Evolutionary conservation across 2,113 vertebrate species (phyloP).

Genomic region (Marcusenius ussheri): DNA sequence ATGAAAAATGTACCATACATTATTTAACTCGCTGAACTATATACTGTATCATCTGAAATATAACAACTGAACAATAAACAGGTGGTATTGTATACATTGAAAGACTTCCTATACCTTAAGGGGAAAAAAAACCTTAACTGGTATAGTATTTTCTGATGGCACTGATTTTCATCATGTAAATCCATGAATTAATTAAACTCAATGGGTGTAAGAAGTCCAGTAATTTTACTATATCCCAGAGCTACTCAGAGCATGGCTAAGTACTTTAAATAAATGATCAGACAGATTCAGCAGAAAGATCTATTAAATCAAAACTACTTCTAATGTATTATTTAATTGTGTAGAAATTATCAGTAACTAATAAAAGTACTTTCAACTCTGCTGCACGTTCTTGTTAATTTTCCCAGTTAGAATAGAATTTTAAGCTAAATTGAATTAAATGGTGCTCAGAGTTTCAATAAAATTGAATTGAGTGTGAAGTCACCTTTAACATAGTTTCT

Average conservation of each 20-base stretch:
- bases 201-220: not conserved
- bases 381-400: not conserved
- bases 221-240: not conserved
- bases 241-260: not conserved
- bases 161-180: not conserved
- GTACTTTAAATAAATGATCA: conserved; percentile 8
- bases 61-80: not conserved
- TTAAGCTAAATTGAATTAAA: not conserved
- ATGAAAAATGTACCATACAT: not conserved
- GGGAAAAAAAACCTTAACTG: not conserved
- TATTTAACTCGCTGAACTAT: not conserved
- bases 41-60: not conserved
- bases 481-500: not conserved
- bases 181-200: not conserved
- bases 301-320: not conserved
- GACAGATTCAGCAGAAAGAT: not conserved
- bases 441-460: not conserved
- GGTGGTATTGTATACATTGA: not conserved
- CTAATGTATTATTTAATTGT: not conserved
- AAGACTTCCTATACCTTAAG: not conserved
- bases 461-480: not conserved
- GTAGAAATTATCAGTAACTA: not conserved
- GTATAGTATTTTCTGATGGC: not conserved
- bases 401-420: not conserved
- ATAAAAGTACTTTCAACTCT: not conserved